A percentile compares a stretch with the other conserved stretches of the same genome.
These are phyloP conservation scores for Calliphora vicina DNA, from an alignment of 1,140 invertebrate genomes.

Conservation along the genomic window DNA sequence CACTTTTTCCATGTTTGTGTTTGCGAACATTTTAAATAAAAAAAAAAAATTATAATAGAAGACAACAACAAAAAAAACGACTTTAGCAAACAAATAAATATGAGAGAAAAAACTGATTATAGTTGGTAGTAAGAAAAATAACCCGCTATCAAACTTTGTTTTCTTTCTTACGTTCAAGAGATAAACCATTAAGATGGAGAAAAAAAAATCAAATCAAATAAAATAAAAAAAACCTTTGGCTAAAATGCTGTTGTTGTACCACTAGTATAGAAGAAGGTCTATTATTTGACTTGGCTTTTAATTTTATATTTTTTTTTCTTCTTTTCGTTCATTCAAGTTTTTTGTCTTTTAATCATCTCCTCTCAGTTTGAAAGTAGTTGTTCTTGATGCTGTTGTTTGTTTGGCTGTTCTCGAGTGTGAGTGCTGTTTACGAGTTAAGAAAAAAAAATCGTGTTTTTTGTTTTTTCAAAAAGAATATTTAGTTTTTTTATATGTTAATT, in stretches of 20 bases:
- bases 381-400: neutral
- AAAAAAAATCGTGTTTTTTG: neutral
- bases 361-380: neutral
- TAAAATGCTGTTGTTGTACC: neutral
- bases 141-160: neutral
- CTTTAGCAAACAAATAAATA: neutral
- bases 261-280: neutral
- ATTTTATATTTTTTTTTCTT: too few relatives aligned
- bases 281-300: neutral
- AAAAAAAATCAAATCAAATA: neutral
- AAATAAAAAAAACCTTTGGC: neutral
- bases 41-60: neutral
- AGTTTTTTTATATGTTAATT: neutral
- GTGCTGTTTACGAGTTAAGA: neutral
- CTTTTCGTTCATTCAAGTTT: too few relatives aligned
- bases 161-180: neutral
- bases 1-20: neutral
- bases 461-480: neutral
- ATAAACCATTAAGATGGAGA: neutral
- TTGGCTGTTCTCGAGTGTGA: neutral
- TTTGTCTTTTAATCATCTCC: neutral
- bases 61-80: neutral
- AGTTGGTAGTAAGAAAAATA: neutral
- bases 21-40: neutral
- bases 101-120: neutral